Conservation (phyloP, 2,797 vertebrate species). For the Arnoldichthys spilopterus region DNA sequence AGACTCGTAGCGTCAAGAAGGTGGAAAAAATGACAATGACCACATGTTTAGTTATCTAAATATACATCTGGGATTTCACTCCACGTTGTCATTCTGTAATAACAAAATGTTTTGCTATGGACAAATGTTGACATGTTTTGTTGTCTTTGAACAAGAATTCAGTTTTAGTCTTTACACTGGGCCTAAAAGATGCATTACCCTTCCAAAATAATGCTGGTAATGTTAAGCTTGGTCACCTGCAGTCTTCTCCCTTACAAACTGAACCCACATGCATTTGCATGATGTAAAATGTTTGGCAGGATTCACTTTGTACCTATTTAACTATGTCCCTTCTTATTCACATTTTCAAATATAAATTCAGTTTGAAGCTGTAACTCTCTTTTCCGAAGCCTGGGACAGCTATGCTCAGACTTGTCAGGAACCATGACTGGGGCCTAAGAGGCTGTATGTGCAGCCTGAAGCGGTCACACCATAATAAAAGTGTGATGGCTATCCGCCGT, state of each 20-base stretch:
- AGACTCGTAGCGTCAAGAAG: not conserved
- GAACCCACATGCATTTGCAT: not conserved
- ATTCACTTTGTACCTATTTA: not conserved
- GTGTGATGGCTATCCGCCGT: slow-evolving; percentile 88
- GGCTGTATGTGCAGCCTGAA: slow-evolving; percentile 58
- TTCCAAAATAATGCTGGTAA: not conserved
- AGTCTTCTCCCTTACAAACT: slow-evolving; percentile 38
- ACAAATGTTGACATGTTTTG: not conserved
- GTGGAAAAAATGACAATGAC: too few relatives aligned
- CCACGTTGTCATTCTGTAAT: not conserved
- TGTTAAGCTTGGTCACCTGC: not conserved
- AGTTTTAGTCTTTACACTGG: not conserved
- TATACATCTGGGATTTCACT: not conserved
- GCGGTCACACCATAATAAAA: slow-evolving; percentile 72
- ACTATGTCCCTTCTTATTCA: too few relatives aligned
- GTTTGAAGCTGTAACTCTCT: slow-evolving; percentile 31
- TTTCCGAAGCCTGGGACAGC: slow-evolving; percentile 64
- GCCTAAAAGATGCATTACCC: not conserved
- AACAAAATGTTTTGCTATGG: not conserved
- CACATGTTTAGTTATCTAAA: too few relatives aligned
- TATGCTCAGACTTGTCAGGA: slow-evolving; percentile 83
- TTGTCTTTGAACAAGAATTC: not conserved
- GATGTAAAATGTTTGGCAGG: slow-evolving; percentile 2
- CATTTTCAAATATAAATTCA: not conserved
- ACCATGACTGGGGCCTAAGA: slow-evolving; percentile 58